Conservation (phyloP, 1,140 invertebrate species). For the Drosophila nasuta region DNA sequence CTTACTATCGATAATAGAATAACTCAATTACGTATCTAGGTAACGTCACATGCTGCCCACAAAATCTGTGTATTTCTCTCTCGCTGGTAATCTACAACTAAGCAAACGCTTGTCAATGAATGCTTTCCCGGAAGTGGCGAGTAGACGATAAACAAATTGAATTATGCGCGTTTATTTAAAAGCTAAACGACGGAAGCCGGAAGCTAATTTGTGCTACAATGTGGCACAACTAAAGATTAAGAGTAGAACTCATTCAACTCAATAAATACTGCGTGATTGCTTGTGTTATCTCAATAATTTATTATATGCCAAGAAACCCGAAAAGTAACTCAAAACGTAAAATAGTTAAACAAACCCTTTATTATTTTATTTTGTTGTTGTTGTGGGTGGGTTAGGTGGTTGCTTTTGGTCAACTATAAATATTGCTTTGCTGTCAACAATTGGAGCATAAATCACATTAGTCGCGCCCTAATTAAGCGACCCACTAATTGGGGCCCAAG, state of each 20-base stretch:
- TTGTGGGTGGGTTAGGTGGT: neutral
- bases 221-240: conserved; percentile 9
- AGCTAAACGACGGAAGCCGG: conserved; percentile 18
- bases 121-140: conserved; percentile 9
- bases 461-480: conserved; percentile 62
- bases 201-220: conserved; percentile 1
- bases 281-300: neutral
- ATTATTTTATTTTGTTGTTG: neutral
- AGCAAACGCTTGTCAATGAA: neutral
- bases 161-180: conserved; percentile 9
- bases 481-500: conserved; percentile 54
- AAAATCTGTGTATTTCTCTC: neutral
- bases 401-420: conserved; percentile 10
- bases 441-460: conserved; percentile 66
- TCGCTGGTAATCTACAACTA: neutral
- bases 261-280: neutral
- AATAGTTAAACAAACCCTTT: conserved; percentile 17
- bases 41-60: neutral
- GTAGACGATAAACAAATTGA: conserved; percentile 12
- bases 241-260: neutral
- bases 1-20: neutral
- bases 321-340: neutral
- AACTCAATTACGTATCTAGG: no score
- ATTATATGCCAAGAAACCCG: conserved; percentile 1
- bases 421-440: conserved; percentile 19